phyloP scores from a whole-genome alignment of 2,797 vertebrate species.

The Chiloscyllium punctatum region DNA sequence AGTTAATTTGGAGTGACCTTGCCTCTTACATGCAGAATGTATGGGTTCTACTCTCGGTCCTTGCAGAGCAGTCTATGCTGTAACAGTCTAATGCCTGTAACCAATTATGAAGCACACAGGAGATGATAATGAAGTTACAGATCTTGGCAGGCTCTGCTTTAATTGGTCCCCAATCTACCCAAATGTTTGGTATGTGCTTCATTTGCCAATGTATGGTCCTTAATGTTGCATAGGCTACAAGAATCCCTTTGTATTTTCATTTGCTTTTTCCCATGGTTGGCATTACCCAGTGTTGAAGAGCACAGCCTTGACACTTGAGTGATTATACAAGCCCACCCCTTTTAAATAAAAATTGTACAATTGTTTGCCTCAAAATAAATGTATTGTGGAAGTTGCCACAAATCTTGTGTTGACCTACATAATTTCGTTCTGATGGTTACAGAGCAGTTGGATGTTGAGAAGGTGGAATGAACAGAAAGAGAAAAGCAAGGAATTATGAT shows the following conservation, averaged over 20 bases:
- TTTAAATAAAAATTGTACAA: background rate
- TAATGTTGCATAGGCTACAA: background rate
- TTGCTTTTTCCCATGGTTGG: background rate
- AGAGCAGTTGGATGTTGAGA: background rate
- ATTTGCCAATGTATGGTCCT: background rate
- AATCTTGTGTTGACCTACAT: background rate
- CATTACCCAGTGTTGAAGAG: background rate
- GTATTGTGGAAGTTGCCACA: background rate
- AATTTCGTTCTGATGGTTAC: background rate
- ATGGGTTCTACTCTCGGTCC: background rate
- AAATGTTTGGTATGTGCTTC: background rate
- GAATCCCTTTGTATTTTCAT: background rate
- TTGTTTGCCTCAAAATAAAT: background rate
- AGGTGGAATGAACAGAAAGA: background rate
- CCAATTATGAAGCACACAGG: background rate
- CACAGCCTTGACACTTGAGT: background rate
- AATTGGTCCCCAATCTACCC: background rate
- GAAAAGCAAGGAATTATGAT: background rate
- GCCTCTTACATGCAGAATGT: background rate
- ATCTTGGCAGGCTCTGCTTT: no score
- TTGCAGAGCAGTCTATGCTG: background rate
- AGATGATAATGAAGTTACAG: background rate
- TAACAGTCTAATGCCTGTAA: no score
- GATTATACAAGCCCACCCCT: background rate
- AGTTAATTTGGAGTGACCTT: background rate